Evolutionary conservation across 2,797 vertebrate genomes (phyloP).

Genomic region (Coregonus sp.): DNA sequence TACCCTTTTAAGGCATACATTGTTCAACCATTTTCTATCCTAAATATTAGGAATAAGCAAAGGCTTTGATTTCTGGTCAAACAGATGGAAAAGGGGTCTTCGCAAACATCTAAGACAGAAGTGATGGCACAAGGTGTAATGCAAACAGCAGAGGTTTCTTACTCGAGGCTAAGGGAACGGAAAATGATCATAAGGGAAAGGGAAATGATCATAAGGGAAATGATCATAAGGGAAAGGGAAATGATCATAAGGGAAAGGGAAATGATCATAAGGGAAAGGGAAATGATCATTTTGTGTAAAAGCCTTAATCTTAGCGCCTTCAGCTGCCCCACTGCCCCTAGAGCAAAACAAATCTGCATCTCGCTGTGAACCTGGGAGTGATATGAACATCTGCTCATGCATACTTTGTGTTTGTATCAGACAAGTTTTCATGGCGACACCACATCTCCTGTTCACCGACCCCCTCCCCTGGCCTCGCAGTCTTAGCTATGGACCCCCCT

Average conservation of each 20-base stretch:
- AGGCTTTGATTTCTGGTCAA: no score
- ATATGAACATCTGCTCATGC: background rate
- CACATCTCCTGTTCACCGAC: background rate
- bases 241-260: no score
- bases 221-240: no score
- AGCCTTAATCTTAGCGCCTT: background rate
- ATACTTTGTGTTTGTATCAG: background rate
- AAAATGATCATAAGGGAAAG: no score
- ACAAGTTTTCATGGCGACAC: background rate
- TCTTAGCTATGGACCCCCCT: background rate
- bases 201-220: no score
- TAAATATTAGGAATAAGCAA: no score
- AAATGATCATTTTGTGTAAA: background rate
- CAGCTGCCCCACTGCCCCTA: background rate
- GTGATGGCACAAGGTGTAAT: background rate
- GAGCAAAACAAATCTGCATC: background rate
- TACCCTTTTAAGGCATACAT: no score
- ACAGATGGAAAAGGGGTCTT: no score
- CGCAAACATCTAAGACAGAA: no score
- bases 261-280: no score
- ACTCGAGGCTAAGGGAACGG: background rate
- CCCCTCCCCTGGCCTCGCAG: background rate
- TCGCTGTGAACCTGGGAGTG: background rate
- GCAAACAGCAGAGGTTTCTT: background rate
- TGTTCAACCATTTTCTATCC: no score